Percentiles rank a stretch among this genome's conserved stretches.
Conservation (phyloP, 2,888 invertebrate species). For the Andrena trimmerana region DNA sequence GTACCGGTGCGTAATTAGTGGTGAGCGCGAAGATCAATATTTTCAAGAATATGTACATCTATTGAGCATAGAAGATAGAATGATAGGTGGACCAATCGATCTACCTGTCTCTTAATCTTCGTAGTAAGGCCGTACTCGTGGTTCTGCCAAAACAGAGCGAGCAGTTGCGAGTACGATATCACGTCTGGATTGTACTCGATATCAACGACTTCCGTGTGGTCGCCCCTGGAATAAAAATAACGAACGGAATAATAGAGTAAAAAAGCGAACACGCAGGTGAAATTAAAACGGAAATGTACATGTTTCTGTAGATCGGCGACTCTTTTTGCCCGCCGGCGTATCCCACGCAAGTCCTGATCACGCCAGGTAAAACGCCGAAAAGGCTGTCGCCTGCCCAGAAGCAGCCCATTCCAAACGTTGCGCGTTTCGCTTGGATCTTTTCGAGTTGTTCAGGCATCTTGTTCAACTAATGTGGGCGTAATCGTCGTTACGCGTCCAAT, state of each 20-base stretch:
- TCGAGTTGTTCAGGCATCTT: constrained; percentile 87
- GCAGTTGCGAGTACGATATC: constrained; percentile 90
- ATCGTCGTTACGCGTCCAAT: constrained; percentile 9
- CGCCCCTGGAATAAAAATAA: constrained; percentile 88
- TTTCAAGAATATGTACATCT: background rate
- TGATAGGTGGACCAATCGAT: constrained; percentile 31
- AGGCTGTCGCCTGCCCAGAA: constrained; percentile 96
- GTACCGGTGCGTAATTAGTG: background rate
- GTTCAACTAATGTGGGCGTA: constrained; percentile 32
- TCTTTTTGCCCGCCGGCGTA: constrained; percentile 94
- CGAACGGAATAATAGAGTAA: background rate
- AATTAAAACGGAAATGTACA: constrained; percentile 88
- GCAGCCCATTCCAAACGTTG: constrained; percentile 97
- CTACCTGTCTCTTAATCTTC: constrained; percentile 92
- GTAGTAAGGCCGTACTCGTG: constrained; percentile 95
- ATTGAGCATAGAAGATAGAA: background rate
- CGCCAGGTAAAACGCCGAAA: constrained; percentile 90
- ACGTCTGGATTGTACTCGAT: constrained; percentile 94
- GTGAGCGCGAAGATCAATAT: background rate
- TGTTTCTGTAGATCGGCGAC: constrained; percentile 93
- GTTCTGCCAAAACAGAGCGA: constrained; percentile 96
- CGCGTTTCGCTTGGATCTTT: constrained; percentile 90
- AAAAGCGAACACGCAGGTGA: background rate
- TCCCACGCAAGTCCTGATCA: constrained; percentile 96
- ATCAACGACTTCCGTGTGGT: constrained; percentile 97